Evolutionary conservation across 2,113 vertebrate genomes (phyloP), one percentile per base, ranked within the genome.

Genomic region (Chelonoidis abingdonii): DNA sequence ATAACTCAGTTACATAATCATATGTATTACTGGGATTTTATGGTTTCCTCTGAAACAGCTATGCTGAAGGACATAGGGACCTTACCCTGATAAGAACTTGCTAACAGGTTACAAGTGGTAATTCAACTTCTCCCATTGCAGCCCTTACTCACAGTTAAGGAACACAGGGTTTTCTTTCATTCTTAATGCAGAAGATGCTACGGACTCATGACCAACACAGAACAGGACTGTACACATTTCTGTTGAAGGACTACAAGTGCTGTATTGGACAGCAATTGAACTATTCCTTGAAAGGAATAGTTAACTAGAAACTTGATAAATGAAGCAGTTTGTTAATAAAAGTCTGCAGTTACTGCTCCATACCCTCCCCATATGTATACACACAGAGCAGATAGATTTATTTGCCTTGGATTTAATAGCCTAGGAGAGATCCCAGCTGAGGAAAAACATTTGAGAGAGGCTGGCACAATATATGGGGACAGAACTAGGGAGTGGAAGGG

Each of bases 281-380:
- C 50, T 8, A 89, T 38, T 93, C 38, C 83, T 91, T 94, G 88
- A 82, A 93, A 94, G 53, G 80, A 80, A 95, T 41, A 94, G 84
- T 62, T 95, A 93, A 96, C 88, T 87, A 93, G 83, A 17, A 90
- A 89, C 56, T 93, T 62, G 89, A 92, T 80, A 92, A 86, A 93
- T 4, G 17, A 90, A 89, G 47, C 14, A 92, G 50, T 21, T 94
- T 87, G 84, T 90, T 76, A 50, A 80, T 25, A 6, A 56, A 85
- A 44, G 54, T 83, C 49, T 80, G n/a, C 59, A 62, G 59, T 11
- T 86, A 94, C 62, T 78, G 35, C 38, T 89, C 80, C 83, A 87
- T 1, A 84, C 13, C 50, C 47, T 93, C 93, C 41, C 83, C 62
- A 86, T 87, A 87, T 86, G 75, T 83, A 95, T 69, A 88, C 82